Evolutionary conservation across 1,140 invertebrate species (phyloP).

Genomic region (Papilio polyxenes): DNA sequence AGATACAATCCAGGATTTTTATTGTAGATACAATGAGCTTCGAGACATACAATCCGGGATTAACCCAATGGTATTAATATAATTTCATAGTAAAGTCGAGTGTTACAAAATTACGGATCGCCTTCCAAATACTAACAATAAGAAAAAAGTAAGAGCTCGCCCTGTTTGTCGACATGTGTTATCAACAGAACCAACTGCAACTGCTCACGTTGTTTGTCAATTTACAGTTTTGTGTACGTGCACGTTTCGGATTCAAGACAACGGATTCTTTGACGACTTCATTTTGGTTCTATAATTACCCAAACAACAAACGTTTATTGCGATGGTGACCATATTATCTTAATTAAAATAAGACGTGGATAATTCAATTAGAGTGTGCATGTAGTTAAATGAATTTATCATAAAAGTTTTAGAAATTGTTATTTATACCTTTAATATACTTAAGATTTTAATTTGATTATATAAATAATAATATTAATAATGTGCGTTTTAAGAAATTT

Average conservation of each 20-base stretch:
- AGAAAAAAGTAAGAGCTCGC: neutral
- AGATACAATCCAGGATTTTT: no score
- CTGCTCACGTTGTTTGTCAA: neutral
- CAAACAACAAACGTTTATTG: no score
- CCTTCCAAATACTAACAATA: neutral
- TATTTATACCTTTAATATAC: no score
- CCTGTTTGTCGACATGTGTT: neutral
- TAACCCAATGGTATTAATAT: neutral
- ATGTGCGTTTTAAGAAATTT: no score
- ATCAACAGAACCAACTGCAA: neutral
- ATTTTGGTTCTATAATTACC: neutral
- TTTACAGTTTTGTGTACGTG: conserved; percentile 6
- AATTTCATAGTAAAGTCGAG: neutral
- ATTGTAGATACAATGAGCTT: no score
- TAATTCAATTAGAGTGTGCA: no score
- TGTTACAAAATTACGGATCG: neutral
- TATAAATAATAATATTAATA: no score
- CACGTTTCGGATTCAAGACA: neutral
- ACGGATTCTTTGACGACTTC: neutral
- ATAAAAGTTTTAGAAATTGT: no score
- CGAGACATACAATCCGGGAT: neutral
- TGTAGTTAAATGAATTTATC: no score
- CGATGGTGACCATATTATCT: no score
- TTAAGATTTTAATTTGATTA: no score
- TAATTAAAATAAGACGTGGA: no score